These are phyloP conservation scores for Ctenodactylus gundi DNA, from an alignment of 2,113 vertebrate species.

Conservation along the genomic window DNA sequence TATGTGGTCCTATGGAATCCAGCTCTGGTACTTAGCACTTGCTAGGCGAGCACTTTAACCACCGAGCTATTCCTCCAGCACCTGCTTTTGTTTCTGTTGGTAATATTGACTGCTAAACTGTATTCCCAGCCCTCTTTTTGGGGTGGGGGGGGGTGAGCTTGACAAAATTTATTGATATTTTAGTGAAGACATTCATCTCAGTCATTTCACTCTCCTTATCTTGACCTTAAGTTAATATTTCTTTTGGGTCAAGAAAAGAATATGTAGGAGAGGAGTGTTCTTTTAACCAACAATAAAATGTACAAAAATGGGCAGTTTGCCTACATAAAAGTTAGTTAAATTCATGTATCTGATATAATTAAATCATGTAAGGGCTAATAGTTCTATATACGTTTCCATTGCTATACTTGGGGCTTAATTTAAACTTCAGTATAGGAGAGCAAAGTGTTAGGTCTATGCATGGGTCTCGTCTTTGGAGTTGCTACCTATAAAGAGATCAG, in stretches of 20 bases:
- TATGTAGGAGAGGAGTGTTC: slow-evolving; percentile 71
- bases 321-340: slow-evolving; percentile 70
- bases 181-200: slow-evolving; percentile 79
- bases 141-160: no score
- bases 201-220: slow-evolving; percentile 70
- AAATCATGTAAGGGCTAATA: slow-evolving; percentile 71
- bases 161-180: slow-evolving; percentile 80
- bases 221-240: slow-evolving; percentile 67
- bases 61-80: no score
- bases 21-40: no score
- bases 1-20: no score
- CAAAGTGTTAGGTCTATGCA: slow-evolving; percentile 60
- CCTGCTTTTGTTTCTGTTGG: no score
- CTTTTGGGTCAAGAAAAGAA: slow-evolving; percentile 68
- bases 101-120: no score
- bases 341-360: slow-evolving; percentile 72
- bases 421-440: slow-evolving; percentile 74
- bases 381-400: slow-evolving; percentile 72
- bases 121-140: background rate
- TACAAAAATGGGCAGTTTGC: slow-evolving; percentile 65
- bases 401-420: slow-evolving; percentile 77
- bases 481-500: slow-evolving; percentile 36
- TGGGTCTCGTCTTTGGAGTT: slow-evolving; percentile 62
- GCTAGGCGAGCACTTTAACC: no score
- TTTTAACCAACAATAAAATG: slow-evolving; percentile 71